Percentiles rank a stretch among this genome's conserved stretches.
These are phyloP conservation scores for Sycobia sp. DNA, from an alignment of 1,140 invertebrate species.

Conservation along the genomic window DNA sequence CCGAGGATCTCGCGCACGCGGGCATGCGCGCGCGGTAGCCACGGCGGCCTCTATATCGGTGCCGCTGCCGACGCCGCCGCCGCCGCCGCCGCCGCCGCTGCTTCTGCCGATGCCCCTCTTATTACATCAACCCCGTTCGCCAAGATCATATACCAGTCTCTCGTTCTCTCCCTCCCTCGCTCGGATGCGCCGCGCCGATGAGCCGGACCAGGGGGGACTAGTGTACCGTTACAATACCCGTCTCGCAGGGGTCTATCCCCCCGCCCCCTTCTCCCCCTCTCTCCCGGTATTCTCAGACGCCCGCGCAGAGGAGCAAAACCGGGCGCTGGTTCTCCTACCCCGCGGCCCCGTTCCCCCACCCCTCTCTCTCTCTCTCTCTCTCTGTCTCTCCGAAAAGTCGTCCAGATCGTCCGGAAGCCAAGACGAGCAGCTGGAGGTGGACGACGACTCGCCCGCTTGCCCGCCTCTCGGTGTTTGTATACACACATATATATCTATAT, in stretches of 20 bases:
- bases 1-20: slow-evolving; percentile 9
- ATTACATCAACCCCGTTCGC: slow-evolving; percentile 32
- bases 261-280: background rate
- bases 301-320: no score
- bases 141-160: slow-evolving; percentile 31
- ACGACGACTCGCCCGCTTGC: background rate
- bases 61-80: no score
- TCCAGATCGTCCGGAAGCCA: slow-evolving; percentile 22
- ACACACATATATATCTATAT: slow-evolving; percentile 1
- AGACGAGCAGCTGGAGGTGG: background rate
- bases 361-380: slow-evolving; percentile 14
- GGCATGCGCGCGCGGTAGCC: no score
- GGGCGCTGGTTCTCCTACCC: no score
- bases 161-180: slow-evolving; percentile 7
- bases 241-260: background rate
- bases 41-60: no score
- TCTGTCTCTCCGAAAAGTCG: slow-evolving; percentile 21
- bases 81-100: background rate
- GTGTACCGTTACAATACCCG: slow-evolving; percentile 34
- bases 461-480: no score
- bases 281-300: background rate
- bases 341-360: background rate
- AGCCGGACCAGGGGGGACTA: slow-evolving; percentile 11
- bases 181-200: slow-evolving; percentile 1
- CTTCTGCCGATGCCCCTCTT: slow-evolving; percentile 22